phyloP scores from a whole-genome alignment of 2,797 vertebrate genomes.

The Gadopsis marmoratus region DNA sequence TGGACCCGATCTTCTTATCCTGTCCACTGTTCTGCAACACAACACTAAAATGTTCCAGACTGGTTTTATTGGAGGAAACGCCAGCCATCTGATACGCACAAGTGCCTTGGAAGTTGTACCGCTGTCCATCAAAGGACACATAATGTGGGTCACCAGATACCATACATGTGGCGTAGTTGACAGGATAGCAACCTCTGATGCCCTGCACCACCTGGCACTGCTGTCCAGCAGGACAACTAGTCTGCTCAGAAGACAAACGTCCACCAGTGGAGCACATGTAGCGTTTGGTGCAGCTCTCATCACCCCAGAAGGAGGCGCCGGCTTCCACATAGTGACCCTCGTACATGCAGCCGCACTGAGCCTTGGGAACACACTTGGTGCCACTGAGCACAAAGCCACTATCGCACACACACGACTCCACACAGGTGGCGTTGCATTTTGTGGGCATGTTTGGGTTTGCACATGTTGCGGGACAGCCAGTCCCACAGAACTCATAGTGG shows the following conservation, averaged over 20 bases:
- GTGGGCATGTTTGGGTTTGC: slow-evolving; percentile 11
- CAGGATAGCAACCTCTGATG: slow-evolving; percentile 59
- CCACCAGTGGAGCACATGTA: slow-evolving; percentile 69
- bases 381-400: slow-evolving; percentile 77
- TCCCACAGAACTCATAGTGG: slow-evolving; percentile 80
- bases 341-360: slow-evolving; percentile 80
- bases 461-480: slow-evolving; percentile 82
- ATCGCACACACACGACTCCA: slow-evolving; percentile 84
- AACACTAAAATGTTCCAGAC: slow-evolving; percentile 82
- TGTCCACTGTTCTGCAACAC: slow-evolving; percentile 81
- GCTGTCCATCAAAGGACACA: slow-evolving; percentile 70
- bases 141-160: slow-evolving; percentile 72
- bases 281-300: slow-evolving; percentile 56
- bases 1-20: slow-evolving; percentile 71
- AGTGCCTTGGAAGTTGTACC: slow-evolving; percentile 84
- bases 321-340: slow-evolving; percentile 70
- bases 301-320: slow-evolving; percentile 78
- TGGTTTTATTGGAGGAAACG: slow-evolving; percentile 62
- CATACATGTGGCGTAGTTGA: slow-evolving; percentile 63
- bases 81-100: slow-evolving; percentile 83
- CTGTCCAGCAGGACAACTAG: slow-evolving; percentile 51
- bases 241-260: slow-evolving; percentile 31
- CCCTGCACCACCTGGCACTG: slow-evolving; percentile 59
- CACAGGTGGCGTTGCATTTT: slow-evolving; percentile 73
- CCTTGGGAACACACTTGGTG: slow-evolving; percentile 64